Evolutionary conservation across 2,888 invertebrate genomes (phyloP), one percentile per base, ranked within the genome.

Genomic region (Drosophila longiperda): DNA sequence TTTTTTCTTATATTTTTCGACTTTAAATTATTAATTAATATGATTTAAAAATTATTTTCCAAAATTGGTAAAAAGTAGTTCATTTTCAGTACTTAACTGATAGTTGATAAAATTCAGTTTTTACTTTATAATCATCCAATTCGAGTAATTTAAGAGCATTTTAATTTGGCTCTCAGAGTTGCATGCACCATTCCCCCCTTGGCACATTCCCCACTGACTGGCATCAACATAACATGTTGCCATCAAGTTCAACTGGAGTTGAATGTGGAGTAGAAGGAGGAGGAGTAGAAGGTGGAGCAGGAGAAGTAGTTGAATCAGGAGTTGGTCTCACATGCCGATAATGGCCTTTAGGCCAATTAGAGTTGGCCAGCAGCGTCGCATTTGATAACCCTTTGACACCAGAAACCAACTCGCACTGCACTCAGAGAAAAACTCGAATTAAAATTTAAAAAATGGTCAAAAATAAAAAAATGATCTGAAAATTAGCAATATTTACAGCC

Each of bases 381-480:
- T 80, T 64, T 50, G 84, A 89, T 84, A 82, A 79, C 70, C 89
- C 82, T 84, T 84, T 84, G 86, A 85, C 78, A 65, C 66, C 61
- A 55, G 55, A 23, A 53, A 60, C 60, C 50, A 54, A 34, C 54
- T 26, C 26, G 3, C 26, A 4, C 26, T 11, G 12, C 49, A 15
- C 54, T 54, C 23, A 2, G 45, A 45, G 2, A 45, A 45, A 23
- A 45, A 23, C 1, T 20, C 7, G 3, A 42, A 7, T 0, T 0
- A 20, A 12, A 12, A 12, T 45, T 6, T 20, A 42, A 7, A 42
- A 42, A 12, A 20, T 42, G 12, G 11, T 1, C 12, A 3, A 20
- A 20, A 12, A 20, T 6, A 7, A 6, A 42, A 42, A 40, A 42
- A 3, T 11, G 11, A 6, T 11, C 11, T 42, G 20, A 20, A 20